A percentile compares a stretch with the other conserved stretches of the same genome.
phyloP scores from a whole-genome alignment of 1,140 invertebrate species.

The Semibalanus balanoides region DNA sequence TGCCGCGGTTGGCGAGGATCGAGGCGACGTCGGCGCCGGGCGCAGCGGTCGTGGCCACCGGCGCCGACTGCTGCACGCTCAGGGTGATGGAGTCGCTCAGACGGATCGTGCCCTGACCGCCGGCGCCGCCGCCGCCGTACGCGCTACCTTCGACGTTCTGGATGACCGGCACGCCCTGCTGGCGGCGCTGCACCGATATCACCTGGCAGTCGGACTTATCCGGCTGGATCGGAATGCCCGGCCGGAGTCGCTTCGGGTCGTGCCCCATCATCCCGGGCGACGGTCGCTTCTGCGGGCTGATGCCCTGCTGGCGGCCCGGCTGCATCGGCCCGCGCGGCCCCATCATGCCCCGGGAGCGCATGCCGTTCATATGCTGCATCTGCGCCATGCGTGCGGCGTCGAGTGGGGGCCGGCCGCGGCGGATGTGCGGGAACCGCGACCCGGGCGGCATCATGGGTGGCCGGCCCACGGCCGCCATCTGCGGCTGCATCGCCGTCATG shows the following conservation, averaged over 20 bases:
- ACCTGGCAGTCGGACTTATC: conserved; percentile 44
- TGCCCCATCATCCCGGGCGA: neutral
- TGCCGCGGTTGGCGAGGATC: neutral
- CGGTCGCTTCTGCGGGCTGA: neutral
- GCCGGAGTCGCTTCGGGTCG: neutral
- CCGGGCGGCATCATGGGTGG: neutral
- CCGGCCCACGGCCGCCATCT: neutral
- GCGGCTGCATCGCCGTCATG: neutral
- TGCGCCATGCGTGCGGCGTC: neutral
- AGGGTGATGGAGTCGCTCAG: neutral
- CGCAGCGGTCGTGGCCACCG: neutral
- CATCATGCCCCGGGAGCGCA: neutral
- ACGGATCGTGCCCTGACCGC: neutral
- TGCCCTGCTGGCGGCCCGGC: neutral
- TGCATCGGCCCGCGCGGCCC: no score
- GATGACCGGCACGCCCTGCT: conserved; percentile 50
- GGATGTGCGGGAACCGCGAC: neutral
- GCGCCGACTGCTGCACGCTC: neutral
- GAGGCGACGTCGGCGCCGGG: neutral
- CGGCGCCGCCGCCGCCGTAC: conserved; percentile 22
- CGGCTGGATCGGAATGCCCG: conserved; percentile 37
- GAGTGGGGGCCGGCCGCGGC: neutral
- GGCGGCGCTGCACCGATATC: conserved; percentile 52
- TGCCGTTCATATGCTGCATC: neutral
- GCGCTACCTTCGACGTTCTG: conserved; percentile 48